These are phyloP conservation scores for Eilema depressum DNA, from an alignment of 2,888 invertebrate species.

Conservation along the genomic window DNA sequence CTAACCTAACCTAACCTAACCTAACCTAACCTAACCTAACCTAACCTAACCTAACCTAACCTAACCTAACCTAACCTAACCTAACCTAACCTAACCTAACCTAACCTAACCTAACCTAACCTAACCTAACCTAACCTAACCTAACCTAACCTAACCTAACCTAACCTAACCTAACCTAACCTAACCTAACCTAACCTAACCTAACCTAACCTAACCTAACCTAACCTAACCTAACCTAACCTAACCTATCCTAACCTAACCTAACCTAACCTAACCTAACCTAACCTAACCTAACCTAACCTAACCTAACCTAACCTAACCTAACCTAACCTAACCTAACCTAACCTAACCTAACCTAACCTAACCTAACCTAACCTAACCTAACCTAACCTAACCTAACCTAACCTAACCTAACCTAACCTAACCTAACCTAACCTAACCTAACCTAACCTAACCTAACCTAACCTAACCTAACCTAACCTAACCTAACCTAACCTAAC, in stretches of 20 bases:
- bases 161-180: slow-evolving; percentile 28
- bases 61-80: slow-evolving; percentile 24
- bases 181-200: slow-evolving; percentile 25
- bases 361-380: slow-evolving; percentile 26
- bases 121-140: slow-evolving; percentile 26
- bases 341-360: slow-evolving; percentile 30
- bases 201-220: slow-evolving; percentile 25
- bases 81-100: slow-evolving; percentile 28
- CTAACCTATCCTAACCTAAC: slow-evolving; percentile 26
- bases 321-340: slow-evolving; percentile 24
- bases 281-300: slow-evolving; percentile 34
- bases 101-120: slow-evolving; percentile 31
- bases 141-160: slow-evolving; percentile 28
- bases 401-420: slow-evolving; percentile 28
- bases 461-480: slow-evolving; percentile 32
- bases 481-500: slow-evolving; percentile 32
- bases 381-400: slow-evolving; percentile 26
- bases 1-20: slow-evolving; percentile 18
- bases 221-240: slow-evolving; percentile 23
- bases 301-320: slow-evolving; percentile 32
- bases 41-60: slow-evolving; percentile 30
- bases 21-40: slow-evolving; percentile 16
- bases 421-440: slow-evolving; percentile 31
- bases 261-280: slow-evolving; percentile 28
- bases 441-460: slow-evolving; percentile 33